Evolutionary conservation across 2,888 invertebrate genomes (phyloP), one percentile per base, ranked within the genome.

Genomic region (Mechanitis messenoides): DNA sequence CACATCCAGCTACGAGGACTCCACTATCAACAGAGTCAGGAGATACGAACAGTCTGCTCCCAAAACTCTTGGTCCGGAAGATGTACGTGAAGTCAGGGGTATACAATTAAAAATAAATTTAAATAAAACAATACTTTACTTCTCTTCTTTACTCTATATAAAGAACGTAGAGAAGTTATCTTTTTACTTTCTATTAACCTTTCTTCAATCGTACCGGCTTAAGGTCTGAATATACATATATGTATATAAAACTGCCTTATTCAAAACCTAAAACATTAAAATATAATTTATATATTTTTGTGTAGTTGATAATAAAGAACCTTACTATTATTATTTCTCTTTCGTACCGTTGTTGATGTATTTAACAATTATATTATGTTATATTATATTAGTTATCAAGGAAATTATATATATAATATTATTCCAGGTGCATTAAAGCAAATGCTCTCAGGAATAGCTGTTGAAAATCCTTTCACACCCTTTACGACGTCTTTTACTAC

Each of bases 391-490:
- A 20, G 20, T 20, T 20, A 20, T 20, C 20, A 20, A 20, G 20
- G 0, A 20, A 20, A 20, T 20, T 20, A 20, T 20, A 20, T 20
- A 20, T 20, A 20, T 20, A 20, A 7, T 7, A 45, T 33, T 3
- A n/a, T 61, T 55, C 31, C 64, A 67, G 68, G 65, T 9, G 65
- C 59, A 28, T 42, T 68, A 4, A 55, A 64, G 6, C 33, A 63
- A 6, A 7, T 68, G 38, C 35, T 67, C 6, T 61, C 58, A n/a
- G 58, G 58, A 4, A 54, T 61, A 5, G 55, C 53, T 38, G 6
- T 45, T 1, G 62, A 63, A 12, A 64, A 64, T n/a, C 61, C 58
- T 20, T 67, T 68, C 28, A 67, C 65, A 7, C 61, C 68, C 11
- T 45, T 55, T 33, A 56, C 59, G 28, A 53, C 50, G 0, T 9